These are phyloP conservation scores for Probaryconus sp. DNA, from an alignment of 1,140 invertebrate genomes.

Conservation along the genomic window DNA sequence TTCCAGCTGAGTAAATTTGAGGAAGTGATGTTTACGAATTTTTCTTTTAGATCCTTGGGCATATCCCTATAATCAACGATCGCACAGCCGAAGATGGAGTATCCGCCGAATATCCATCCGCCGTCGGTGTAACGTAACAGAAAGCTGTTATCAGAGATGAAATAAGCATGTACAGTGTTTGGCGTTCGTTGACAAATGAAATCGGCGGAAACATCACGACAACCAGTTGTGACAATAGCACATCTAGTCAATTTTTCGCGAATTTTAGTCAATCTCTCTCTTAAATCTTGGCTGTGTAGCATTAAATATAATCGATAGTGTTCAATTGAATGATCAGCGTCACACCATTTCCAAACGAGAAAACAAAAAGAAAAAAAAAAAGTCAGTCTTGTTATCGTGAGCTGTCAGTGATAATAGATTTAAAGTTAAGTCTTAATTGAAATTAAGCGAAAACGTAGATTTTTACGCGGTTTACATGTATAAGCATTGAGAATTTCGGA, in stretches of 20 bases:
- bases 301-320: constrained; percentile 69
- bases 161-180: constrained; percentile 52
- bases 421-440: constrained; percentile 31
- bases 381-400: constrained; percentile 34
- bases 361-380: no score
- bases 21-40: constrained; percentile 26
- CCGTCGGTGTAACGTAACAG: constrained; percentile 40
- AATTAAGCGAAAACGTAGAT: constrained; percentile 29
- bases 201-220: constrained; percentile 40
- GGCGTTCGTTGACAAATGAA: constrained; percentile 50
- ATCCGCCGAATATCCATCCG: constrained; percentile 54
- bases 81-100: constrained; percentile 65
- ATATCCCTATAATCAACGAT: constrained; percentile 64
- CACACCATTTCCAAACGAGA: constrained; percentile 27
- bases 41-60: constrained; percentile 72
- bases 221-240: constrained; percentile 51
- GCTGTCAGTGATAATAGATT: constrained; percentile 58
- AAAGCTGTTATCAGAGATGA: constrained; percentile 21
- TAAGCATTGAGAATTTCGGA: constrained; percentile 22
- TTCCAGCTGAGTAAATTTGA: no score
- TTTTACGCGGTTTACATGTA: constrained; percentile 40
- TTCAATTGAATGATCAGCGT: constrained; percentile 63
- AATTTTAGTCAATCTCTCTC: constrained; percentile 57
- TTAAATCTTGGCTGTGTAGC: constrained; percentile 59
- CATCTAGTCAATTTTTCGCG: constrained; percentile 58